phyloP scores from a whole-genome alignment of 2,888 invertebrate genomes.

The Cosmopolites sordidus region DNA sequence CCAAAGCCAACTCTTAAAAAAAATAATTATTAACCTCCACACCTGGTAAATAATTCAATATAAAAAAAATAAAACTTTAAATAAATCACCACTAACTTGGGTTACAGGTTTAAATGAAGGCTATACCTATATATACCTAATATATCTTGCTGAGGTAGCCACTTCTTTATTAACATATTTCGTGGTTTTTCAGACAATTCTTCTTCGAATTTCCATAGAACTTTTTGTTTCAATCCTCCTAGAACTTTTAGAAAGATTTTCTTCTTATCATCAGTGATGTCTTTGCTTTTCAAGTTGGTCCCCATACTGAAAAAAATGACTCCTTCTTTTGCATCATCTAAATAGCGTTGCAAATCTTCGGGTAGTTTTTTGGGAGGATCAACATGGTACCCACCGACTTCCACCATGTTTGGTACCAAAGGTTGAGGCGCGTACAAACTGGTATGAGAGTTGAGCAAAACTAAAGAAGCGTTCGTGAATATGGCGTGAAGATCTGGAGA shows the following conservation, averaged over 20 bases:
- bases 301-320: conserved; percentile 58
- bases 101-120: no score
- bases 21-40: no score
- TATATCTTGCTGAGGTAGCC: conserved; percentile 60
- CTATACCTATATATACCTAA: conserved; percentile 34
- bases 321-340: conserved; percentile 42
- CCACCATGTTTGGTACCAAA: conserved; percentile 53
- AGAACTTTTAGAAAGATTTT: conserved; percentile 56
- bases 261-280: conserved; percentile 52
- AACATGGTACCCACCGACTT: conserved; percentile 55
- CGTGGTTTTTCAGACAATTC: conserved; percentile 51
- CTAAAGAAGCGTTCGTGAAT: conserved; percentile 34
- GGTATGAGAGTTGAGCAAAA: conserved; percentile 47
- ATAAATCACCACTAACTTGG: no score
- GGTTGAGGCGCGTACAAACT: conserved; percentile 51
- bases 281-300: conserved; percentile 54
- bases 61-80: no score
- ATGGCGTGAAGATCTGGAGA: conserved; percentile 32
- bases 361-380: conserved; percentile 34
- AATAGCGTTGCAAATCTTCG: conserved; percentile 29
- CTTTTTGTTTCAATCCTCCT: conserved; percentile 56
- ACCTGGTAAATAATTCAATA: no score
- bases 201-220: conserved; percentile 69
- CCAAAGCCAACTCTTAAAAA: no score
- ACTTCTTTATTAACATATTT: conserved; percentile 57